phyloP scores from a whole-genome alignment of 2,113 vertebrate species.

The Galeopterus variegatus region DNA sequence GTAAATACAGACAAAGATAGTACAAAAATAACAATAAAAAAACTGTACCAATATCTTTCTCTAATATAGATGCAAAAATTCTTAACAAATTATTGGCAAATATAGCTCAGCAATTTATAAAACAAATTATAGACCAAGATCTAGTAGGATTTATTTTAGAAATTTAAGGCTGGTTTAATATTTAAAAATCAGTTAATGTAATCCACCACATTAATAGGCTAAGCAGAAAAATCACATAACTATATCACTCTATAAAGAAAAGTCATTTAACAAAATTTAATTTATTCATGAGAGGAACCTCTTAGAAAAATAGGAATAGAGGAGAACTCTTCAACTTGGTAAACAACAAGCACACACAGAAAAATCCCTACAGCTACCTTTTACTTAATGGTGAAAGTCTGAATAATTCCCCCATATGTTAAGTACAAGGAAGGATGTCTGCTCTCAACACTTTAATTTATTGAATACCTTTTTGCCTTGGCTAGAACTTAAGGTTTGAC shows the following conservation, averaged over 20 bases:
- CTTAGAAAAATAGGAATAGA: neutral
- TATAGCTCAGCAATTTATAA: neutral
- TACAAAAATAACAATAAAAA: neutral
- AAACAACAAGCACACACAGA: neutral
- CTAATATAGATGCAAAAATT: neutral
- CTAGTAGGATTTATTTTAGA: neutral
- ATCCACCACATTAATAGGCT: neutral
- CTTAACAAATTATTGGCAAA: neutral
- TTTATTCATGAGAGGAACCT: neutral
- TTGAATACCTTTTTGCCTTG: too few species aligned
- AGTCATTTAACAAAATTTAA: neutral
- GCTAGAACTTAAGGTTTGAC: neutral
- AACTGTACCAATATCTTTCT: neutral
- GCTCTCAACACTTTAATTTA: neutral
- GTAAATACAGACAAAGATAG: neutral
- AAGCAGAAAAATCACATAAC: neutral
- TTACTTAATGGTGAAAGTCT: neutral
- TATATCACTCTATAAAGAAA: neutral
- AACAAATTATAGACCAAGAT: neutral
- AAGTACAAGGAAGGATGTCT: neutral
- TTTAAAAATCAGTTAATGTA: neutral
- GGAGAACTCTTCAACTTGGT: neutral
- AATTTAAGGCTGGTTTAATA: neutral
- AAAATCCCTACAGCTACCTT: neutral
- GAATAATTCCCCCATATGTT: neutral